Percentiles rank a stretch among this genome's conserved stretches.
phyloP scores from a whole-genome alignment of 2,113 vertebrate species.

The Ptychochromis oligacanthus region DNA sequence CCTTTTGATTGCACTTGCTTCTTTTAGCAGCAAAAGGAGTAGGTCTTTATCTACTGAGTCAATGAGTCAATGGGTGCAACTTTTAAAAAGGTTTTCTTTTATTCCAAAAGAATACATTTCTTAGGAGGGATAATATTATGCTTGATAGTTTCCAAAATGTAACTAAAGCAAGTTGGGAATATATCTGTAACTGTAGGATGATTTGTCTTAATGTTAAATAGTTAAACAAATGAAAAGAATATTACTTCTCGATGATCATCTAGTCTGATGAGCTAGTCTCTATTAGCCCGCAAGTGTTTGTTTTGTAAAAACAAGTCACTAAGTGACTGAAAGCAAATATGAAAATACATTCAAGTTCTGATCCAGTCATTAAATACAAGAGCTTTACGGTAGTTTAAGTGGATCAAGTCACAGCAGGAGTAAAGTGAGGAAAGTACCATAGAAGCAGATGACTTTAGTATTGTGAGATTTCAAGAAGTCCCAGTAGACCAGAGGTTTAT shows the following conservation, averaged over 20 bases:
- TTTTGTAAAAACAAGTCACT: too few species aligned
- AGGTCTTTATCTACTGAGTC: background rate
- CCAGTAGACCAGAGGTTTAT: slow-evolving; percentile 43
- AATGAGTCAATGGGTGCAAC: slow-evolving; percentile 8
- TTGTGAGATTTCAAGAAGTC: slow-evolving; percentile 15
- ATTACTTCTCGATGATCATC: background rate
- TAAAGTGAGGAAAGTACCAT: background rate
- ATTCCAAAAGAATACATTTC: background rate
- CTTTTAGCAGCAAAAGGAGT: background rate
- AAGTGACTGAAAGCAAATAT: too few species aligned
- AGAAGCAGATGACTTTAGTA: slow-evolving; percentile 31
- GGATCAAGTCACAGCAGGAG: background rate
- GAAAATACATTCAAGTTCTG: too few species aligned
- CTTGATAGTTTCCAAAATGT: slow-evolving; percentile 29
- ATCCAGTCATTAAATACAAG: background rate
- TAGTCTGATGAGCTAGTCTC: background rate
- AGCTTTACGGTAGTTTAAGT: slow-evolving; percentile 4
- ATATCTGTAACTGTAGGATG: too few species aligned
- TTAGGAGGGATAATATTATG: background rate
- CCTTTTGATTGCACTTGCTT: slow-evolving; percentile 15
- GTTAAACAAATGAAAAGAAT: background rate
- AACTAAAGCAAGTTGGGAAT: background rate
- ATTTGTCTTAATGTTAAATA: background rate
- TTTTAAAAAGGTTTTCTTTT: background rate
- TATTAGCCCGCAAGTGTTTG: background rate